phyloP scores from a whole-genome alignment of 2,797 vertebrate species.

The Xenentodon cancila region DNA sequence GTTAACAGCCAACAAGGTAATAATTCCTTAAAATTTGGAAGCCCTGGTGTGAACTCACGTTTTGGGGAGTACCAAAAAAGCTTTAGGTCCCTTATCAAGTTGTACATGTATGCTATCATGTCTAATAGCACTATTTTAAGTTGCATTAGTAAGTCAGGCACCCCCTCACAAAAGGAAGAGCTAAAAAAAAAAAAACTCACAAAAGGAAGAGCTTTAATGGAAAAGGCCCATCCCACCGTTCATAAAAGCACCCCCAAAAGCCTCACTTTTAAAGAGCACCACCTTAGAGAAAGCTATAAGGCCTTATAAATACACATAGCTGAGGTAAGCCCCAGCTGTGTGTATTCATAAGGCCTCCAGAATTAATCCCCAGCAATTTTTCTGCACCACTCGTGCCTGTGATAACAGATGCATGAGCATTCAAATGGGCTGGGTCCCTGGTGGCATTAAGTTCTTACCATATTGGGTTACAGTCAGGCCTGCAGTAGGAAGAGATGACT shows the following conservation, averaged over 20 bases:
- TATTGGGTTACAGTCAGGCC: constrained; percentile 76
- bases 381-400: constrained; percentile 80
- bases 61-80: constrained; percentile 57
- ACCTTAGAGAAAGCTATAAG: constrained; percentile 71
- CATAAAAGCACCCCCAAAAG: constrained; percentile 68
- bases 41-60: constrained; percentile 39
- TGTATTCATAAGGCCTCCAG: constrained; percentile 71
- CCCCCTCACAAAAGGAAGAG: constrained; percentile 57
- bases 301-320: constrained; percentile 57
- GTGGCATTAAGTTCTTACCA: constrained; percentile 80
- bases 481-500: constrained; percentile 61
- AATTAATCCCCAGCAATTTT: constrained; percentile 84
- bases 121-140: constrained; percentile 76
- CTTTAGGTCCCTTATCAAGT: constrained; percentile 77
- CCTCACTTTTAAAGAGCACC: constrained; percentile 63
- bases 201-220: constrained; percentile 63
- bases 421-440: constrained; percentile 77
- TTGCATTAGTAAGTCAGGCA: constrained; percentile 68
- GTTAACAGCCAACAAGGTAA: constrained; percentile 56
- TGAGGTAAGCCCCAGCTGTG: constrained; percentile 59
- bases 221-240: constrained; percentile 67
- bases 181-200: constrained; percentile 48
- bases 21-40: constrained; percentile 55
- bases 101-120: constrained; percentile 79
- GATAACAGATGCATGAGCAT: constrained; percentile 79